Conservation (phyloP, 1,140 invertebrate species). For the Magallana angulata region DNA sequence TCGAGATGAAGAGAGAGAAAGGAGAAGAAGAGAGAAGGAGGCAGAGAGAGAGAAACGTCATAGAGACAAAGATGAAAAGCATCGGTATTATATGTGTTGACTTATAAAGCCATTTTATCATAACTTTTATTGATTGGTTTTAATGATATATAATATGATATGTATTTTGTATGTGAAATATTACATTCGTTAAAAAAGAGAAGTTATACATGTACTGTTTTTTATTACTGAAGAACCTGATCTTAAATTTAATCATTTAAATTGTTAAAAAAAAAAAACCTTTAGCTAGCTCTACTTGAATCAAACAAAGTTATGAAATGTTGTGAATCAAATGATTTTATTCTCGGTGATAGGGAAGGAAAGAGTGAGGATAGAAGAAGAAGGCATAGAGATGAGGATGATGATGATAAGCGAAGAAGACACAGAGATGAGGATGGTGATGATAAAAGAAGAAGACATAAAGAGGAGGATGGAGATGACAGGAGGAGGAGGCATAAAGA, state of each 20-base stretch:
- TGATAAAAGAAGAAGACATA: constrained; percentile 34
- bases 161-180: no score
- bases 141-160: no score
- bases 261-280: no score
- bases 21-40: constrained; percentile 49
- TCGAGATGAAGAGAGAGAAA: constrained; percentile 48
- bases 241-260: no score
- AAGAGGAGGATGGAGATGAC: constrained; percentile 28
- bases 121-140: no score
- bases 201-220: no score
- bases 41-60: constrained; percentile 52
- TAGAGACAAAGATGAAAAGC: constrained; percentile 45
- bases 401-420: constrained; percentile 6
- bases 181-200: no score
- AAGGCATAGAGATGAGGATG: constrained; percentile 33
- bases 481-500: constrained; percentile 35
- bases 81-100: constrained; percentile 18
- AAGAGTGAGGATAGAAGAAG: constrained; percentile 32
- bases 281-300: no score
- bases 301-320: no score
- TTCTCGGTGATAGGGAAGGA: neutral
- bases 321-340: no score
- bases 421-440: constrained; percentile 38
- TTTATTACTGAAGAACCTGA: no score
- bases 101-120: no score